Conservation (phyloP, 2,888 invertebrate species). For the Tenthredo notha region DNA sequence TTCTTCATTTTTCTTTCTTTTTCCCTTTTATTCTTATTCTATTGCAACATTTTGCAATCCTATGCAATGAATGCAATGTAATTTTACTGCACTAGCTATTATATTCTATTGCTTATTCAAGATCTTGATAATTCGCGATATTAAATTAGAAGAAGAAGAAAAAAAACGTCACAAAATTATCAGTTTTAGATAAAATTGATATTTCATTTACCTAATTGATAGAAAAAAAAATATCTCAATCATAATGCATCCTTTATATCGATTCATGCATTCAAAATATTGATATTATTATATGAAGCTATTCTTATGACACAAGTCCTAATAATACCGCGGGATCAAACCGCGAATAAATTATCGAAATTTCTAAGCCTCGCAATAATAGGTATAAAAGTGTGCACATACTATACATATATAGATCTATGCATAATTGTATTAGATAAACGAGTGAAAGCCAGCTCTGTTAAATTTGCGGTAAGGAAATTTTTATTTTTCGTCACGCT, state of each 20-base stretch:
- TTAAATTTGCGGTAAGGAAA: neutral
- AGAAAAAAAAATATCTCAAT: neutral
- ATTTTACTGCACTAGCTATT: neutral
- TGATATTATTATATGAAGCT: neutral
- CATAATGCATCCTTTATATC: neutral
- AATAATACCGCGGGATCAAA: too few species aligned
- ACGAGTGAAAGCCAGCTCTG: neutral
- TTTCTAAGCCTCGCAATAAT: neutral
- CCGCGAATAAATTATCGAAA: neutral
- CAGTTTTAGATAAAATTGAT: neutral
- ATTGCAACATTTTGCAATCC: neutral
- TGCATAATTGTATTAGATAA: neutral
- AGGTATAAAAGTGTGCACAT: neutral
- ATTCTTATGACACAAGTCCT: neutral
- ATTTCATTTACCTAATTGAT: neutral
- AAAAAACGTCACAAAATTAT: neutral
- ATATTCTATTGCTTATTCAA: neutral
- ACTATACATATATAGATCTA: neutral
- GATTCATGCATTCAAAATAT: neutral
- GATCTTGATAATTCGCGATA: neutral
- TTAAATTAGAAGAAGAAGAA: neutral
- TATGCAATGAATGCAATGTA: neutral
- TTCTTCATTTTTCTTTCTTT: neutral
- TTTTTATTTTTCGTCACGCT: neutral
- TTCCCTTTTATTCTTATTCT: neutral